These are phyloP conservation scores for Heliconius eleuchia DNA, from an alignment of 1,140 invertebrate genomes.

Conservation along the genomic window DNA sequence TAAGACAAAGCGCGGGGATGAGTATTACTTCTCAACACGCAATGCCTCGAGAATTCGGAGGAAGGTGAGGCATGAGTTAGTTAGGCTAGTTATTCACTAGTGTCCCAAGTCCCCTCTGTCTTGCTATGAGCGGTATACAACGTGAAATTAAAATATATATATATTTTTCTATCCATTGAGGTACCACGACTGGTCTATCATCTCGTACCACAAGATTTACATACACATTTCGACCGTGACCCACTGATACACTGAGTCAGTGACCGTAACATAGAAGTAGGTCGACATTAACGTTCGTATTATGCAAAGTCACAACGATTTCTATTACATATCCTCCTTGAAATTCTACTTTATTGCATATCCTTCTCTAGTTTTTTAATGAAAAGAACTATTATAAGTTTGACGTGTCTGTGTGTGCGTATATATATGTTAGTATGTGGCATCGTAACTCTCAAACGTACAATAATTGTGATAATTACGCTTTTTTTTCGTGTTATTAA, in stretches of 20 bases:
- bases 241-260: slow-evolving; percentile 5
- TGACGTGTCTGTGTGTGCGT: neutral
- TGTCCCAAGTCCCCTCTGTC: no score
- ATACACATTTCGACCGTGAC: slow-evolving; percentile 11
- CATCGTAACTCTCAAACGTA: no score
- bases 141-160: no score
- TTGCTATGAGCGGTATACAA: no score
- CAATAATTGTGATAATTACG: no score
- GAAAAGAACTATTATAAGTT: neutral
- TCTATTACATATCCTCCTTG: neutral
- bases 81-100: no score
- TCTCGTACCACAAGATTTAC: neutral
- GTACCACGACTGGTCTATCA: neutral
- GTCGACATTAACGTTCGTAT: neutral
- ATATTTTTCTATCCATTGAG: neutral
- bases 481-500: no score
- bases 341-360: neutral
- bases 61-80: no score
- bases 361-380: neutral
- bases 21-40: no score
- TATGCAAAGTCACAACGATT: slow-evolving; percentile 8
- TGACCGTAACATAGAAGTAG: slow-evolving; percentile 8
- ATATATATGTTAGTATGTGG: neutral
- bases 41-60: no score
- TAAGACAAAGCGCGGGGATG: no score